Evolutionary conservation across 2,113 vertebrate genomes (phyloP).

Genomic region (Cottus gobio): DNA sequence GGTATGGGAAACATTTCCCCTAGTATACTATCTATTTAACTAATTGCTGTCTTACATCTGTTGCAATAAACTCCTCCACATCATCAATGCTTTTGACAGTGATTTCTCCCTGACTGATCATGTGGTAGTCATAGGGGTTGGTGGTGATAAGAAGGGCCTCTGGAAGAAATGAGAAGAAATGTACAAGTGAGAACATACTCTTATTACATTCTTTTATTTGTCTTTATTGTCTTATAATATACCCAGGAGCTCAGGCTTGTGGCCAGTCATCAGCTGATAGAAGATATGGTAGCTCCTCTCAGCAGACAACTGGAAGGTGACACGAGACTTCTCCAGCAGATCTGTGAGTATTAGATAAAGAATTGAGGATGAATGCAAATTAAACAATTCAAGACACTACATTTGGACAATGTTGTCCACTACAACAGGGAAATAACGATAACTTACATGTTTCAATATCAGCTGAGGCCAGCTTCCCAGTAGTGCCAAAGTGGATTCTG

Average conservation of each 20-base stretch:
- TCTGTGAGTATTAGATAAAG: conserved; percentile 32
- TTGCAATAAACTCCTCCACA: conserved; percentile 68
- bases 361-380: too few species aligned
- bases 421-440: too few species aligned
- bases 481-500: conserved; percentile 91
- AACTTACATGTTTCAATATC: conserved; percentile 94
- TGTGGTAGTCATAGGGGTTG: conserved; percentile 78
- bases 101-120: conserved; percentile 78
- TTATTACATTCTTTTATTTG: too few species aligned
- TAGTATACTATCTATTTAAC: not conserved
- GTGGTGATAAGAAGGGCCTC: conserved; percentile 78
- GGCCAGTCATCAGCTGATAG: conserved; percentile 83
- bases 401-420: too few species aligned
- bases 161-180: conserved; percentile 1
- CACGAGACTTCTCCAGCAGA: conserved; percentile 80
- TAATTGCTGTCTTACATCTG: conserved; percentile 64
- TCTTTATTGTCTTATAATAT: too few species aligned
- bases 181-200: too few species aligned
- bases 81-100: conserved; percentile 78
- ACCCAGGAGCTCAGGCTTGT: conserved; percentile 82
- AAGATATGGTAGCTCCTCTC: conserved; percentile 86
- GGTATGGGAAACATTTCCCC: not conserved
- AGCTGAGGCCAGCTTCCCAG: conserved; percentile 92
- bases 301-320: conserved; percentile 81
- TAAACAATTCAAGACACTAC: too few species aligned